Percentiles rank a stretch among this genome's conserved stretches.
Conservation (phyloP, 2,113 vertebrate species). For the Carassius carassius region DNA sequence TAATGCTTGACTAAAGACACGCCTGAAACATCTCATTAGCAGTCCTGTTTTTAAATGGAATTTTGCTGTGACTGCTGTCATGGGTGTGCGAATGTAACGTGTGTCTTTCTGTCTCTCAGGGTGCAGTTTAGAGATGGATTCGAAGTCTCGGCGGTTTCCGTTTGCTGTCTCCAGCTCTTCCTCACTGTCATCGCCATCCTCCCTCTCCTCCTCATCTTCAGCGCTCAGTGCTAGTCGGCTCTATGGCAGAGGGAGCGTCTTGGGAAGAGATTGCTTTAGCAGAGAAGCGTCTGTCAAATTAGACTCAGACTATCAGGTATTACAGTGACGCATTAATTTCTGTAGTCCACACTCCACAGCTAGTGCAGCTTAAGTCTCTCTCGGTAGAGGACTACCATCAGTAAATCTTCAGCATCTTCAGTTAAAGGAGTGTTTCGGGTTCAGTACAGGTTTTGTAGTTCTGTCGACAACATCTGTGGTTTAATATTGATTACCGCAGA, state of each 20-base stretch:
- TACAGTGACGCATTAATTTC: not conserved
- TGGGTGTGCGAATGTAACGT: not conserved
- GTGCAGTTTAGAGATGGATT: constrained; percentile 82
- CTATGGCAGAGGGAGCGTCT: constrained; percentile 71
- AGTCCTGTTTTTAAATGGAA: constrained; percentile 1
- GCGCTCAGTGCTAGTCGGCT: constrained; percentile 67
- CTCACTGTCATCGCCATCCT: constrained; percentile 62
- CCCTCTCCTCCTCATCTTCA: constrained; percentile 62
- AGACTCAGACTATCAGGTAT: constrained; percentile 88
- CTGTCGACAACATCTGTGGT: not conserved
- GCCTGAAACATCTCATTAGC: not conserved
- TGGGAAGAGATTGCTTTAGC: constrained; percentile 78
- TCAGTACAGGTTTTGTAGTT: not conserved
- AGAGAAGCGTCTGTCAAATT: constrained; percentile 82
- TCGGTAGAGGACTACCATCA: not conserved
- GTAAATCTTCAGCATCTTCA: no score
- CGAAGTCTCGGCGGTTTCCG: constrained; percentile 87
- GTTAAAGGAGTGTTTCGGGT: not conserved
- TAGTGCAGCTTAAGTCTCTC: not conserved
- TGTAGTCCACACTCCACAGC: not conserved
- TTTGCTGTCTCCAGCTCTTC: constrained; percentile 81
- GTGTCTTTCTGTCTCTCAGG: not conserved
- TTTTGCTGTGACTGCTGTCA: not conserved
- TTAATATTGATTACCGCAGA: not conserved
- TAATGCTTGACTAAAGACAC: constrained; percentile 7